These are phyloP conservation scores for Pollenia angustigena DNA, from an alignment of 2,888 invertebrate genomes.

Conservation along the genomic window DNA sequence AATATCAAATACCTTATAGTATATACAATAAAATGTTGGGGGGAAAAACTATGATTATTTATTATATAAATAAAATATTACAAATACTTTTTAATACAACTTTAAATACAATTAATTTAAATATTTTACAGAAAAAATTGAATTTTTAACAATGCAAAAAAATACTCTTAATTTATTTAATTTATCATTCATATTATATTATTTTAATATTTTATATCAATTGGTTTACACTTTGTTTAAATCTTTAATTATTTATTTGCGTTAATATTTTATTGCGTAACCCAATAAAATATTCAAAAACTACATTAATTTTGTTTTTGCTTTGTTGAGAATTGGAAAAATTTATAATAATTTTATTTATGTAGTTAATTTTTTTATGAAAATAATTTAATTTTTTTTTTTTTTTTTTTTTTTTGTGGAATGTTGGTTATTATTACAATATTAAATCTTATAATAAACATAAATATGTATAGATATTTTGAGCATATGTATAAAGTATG, in stretches of 20 bases:
- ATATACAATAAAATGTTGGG: constrained; percentile 31
- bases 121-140: constrained; percentile 55
- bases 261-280: constrained; percentile 45
- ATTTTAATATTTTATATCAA: constrained; percentile 29
- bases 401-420: too few relatives aligned
- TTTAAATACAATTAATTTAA: constrained; percentile 45
- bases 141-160: constrained; percentile 51
- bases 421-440: constrained; percentile 19
- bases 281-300: constrained; percentile 30
- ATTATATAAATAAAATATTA: constrained; percentile 37
- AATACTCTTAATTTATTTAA: constrained; percentile 32
- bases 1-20: constrained; percentile 47
- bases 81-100: constrained; percentile 28
- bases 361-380: constrained; percentile 15
- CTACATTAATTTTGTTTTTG: not conserved
- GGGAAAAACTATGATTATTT: constrained; percentile 10
- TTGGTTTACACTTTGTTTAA: constrained; percentile 22
- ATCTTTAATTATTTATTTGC: constrained; percentile 18
- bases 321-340: constrained; percentile 17
- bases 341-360: constrained; percentile 25
- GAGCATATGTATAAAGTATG: constrained; percentile 62
- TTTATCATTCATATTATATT: constrained; percentile 28
- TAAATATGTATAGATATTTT: constrained; percentile 43
- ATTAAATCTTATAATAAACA: constrained; percentile 19
- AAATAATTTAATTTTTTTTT: constrained; percentile 43